Base-by-base conservation (phyloP, 1,140 invertebrate genomes). In the Microplitis mediator region DNA sequence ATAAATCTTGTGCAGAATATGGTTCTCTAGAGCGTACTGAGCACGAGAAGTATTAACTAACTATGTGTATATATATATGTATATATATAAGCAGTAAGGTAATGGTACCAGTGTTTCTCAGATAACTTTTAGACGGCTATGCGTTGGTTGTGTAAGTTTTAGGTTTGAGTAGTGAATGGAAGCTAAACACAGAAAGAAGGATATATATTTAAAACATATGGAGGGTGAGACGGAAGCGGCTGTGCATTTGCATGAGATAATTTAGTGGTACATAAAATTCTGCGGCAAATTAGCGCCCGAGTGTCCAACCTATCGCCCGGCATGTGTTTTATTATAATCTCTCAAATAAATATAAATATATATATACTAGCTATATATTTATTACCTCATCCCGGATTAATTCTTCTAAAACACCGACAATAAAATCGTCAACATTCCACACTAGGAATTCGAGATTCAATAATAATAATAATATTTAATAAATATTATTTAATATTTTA, bases 221-320 rank as follows among this genome's bases (percentile, higher is more conserved):
- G 50, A 35, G 36, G 64, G 62, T 69, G 60, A 68, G 80, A 82
- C 80, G 77, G 78, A 80, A 76, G 79, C 69, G 74, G 58, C 68
- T 75, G 74, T 8, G 16, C 81, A 84, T 85, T 85, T 85, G 84
- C 85, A 85, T 85, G 76, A 77, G 80, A 81, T 83, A 84, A 86
- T 86, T 86, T 85, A 84, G 80, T 79, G 82, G 71, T 77, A 78
- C 83, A 81, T 86, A 86, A 87, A 87, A 85, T 83, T 83, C 78
- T 76, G 77, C 70, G 76, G 75, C 74, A 82, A 86, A 87, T 87
- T 87, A 87, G 82, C 81, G 79, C 73, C 16, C 70, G 52, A 73
- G 70, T 72, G 73, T 76, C 63, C 69, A 50, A 71, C 67, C 64
- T 62, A 75, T 75, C 71, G 61, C 58, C 74, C 73, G 78, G 77